phyloP scores from a whole-genome alignment of 2,113 vertebrate genomes.

The Atractosteus spatula region DNA sequence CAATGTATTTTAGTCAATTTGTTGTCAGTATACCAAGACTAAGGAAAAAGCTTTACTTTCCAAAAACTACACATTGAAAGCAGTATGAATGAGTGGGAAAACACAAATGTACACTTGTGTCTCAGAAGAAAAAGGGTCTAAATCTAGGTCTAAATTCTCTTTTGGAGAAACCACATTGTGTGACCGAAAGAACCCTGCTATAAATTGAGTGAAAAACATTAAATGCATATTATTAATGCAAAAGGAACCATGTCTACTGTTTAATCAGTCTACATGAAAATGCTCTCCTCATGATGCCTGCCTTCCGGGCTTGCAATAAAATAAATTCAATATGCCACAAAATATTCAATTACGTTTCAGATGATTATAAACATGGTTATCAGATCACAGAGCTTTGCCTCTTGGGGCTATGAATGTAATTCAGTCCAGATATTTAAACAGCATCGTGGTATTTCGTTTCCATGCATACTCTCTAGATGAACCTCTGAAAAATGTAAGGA shows the following conservation, averaged over 20 bases:
- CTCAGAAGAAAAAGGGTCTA: too few species aligned
- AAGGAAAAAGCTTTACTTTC: too few species aligned
- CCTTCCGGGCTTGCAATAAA: slow-evolving; percentile 20
- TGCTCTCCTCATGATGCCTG: slow-evolving; percentile 10
- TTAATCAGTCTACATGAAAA: neutral
- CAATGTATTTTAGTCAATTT: too few species aligned
- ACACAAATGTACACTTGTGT: too few species aligned
- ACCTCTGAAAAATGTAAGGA: too few species aligned
- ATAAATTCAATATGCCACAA: slow-evolving; percentile 29
- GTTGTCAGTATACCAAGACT: too few species aligned
- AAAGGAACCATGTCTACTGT: slow-evolving; percentile 14
- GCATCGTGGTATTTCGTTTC: neutral
- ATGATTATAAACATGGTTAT: slow-evolving; percentile 24
- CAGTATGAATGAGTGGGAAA: too few species aligned
- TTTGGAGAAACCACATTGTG: slow-evolving; percentile 6
- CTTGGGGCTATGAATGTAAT: slow-evolving; percentile 22
- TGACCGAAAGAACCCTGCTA: slow-evolving; percentile 16
- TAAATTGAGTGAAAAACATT: slow-evolving; percentile 16
- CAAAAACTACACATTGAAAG: too few species aligned
- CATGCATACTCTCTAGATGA: neutral
- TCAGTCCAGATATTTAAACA: slow-evolving; percentile 16
- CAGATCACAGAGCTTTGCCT: slow-evolving; percentile 16
- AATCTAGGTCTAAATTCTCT: too few species aligned
- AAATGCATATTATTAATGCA: slow-evolving; percentile 15
- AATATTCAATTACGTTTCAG: slow-evolving; percentile 31